Conservation (phyloP, 2,113 vertebrate genomes). For the Podocnemis expansa region DNA sequence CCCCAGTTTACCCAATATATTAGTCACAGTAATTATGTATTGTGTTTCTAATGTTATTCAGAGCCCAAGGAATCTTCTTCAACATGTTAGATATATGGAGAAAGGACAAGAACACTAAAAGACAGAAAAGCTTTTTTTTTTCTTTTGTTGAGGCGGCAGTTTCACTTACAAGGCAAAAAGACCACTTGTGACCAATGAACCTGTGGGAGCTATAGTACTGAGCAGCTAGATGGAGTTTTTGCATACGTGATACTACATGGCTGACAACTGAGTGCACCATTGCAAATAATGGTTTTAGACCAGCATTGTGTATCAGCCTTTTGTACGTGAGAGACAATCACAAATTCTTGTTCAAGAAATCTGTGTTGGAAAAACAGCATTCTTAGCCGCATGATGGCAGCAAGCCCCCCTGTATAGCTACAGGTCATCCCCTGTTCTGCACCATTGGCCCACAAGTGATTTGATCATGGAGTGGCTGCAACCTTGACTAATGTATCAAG, state of each 20-base stretch:
- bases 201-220: background rate
- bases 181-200: background rate
- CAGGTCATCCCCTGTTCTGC: background rate
- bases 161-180: background rate
- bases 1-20: background rate
- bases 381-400: background rate
- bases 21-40: background rate
- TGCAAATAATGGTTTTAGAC: background rate
- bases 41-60: background rate
- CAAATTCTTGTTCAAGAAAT: background rate
- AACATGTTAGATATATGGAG: background rate
- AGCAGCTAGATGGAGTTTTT: background rate
- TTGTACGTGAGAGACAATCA: background rate
- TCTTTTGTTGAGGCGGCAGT: background rate
- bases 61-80: background rate
- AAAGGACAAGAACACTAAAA: background rate
- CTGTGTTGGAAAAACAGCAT: background rate
- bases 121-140: background rate
- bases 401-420: background rate
- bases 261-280: rapidly evolving
- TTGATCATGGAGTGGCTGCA: background rate
- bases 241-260: background rate
- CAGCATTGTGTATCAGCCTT: background rate
- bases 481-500: slow-evolving; percentile 23
- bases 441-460: background rate